phyloP scores from a whole-genome alignment of 2,113 vertebrate species.

The Oryctolagus cuniculus region mOryCun1.1 NC_091451.1:5725001-5725500 shows the following conservation, averaged over 20 bases:
- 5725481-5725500: constrained; percentile 84
- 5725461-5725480: constrained; percentile 96
- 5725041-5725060: constrained; percentile 95
- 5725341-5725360: neutral
- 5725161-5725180: neutral
- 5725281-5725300: neutral
- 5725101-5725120: constrained; percentile 93
- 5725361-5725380: neutral
- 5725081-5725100: constrained; percentile 90
- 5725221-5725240: neutral
- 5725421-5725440: neutral
- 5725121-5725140: constrained; percentile 92
- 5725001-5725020: neutral
- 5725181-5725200: neutral
- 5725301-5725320: neutral
- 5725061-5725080: constrained; percentile 71
- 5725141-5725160: constrained; percentile 85
- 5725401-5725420: neutral
- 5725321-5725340: neutral
- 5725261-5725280: neutral
- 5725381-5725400: neutral
- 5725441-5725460: constrained; percentile 96
- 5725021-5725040: constrained; percentile 55
- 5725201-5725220: accelerated
- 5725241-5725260: neutral